Conservation (phyloP, 2,888 invertebrate genomes). For the Linnaemya vulpina region DNA sequence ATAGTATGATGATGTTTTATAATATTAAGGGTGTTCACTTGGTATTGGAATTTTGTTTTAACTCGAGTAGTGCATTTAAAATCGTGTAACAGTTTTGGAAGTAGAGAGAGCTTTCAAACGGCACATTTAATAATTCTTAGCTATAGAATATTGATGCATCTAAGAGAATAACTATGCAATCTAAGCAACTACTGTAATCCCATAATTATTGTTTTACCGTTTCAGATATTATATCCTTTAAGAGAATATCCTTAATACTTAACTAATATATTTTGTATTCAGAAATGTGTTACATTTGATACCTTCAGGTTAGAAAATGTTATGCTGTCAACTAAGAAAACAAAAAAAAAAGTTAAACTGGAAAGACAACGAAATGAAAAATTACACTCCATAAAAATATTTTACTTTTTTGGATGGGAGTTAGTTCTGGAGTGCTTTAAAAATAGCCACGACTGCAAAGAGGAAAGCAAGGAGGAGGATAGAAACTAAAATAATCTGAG, state of each 20-base stretch:
- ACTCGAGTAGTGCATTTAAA: no score
- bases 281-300: slow-evolving; percentile 53
- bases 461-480: not conserved
- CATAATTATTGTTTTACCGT: no score
- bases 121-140: no score
- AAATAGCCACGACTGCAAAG: slow-evolving; percentile 4
- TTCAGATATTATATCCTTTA: no score
- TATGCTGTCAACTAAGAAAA: slow-evolving; percentile 24
- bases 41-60: no score
- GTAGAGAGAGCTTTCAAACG: no score
- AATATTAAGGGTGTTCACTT: slow-evolving; percentile 23
- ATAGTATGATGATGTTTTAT: not conserved
- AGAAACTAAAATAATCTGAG: slow-evolving; percentile 19
- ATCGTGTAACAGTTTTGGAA: no score
- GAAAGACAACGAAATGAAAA: slow-evolving; percentile 44
- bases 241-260: slow-evolving; percentile 15
- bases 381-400: slow-evolving; percentile 21
- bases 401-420: slow-evolving; percentile 12
- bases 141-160: no score
- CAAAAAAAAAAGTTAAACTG: not conserved
- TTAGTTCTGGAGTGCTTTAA: not conserved
- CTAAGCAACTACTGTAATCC: no score
- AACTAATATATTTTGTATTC: slow-evolving; percentile 1
- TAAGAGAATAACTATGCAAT: no score
- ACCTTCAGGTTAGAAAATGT: slow-evolving; percentile 60